Base-by-base conservation (phyloP, 2,113 vertebrate genomes). In the Globicephala melas region DNA sequence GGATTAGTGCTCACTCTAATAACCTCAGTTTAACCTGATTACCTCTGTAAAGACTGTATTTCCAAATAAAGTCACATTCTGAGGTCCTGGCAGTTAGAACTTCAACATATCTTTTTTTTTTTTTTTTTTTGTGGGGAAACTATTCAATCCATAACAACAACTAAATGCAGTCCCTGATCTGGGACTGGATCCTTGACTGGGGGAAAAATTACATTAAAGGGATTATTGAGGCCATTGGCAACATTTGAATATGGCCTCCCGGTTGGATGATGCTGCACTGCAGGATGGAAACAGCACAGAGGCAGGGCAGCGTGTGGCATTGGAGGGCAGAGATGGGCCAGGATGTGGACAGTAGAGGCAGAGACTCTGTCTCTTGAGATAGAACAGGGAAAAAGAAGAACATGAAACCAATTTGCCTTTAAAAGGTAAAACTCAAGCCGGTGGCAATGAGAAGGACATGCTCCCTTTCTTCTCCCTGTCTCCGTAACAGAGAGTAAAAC, bases 401-500 rank as follows among this genome's bases (percentile, higher is more conserved):
- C 15, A 0, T 62, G 77, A 65, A 63, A 21, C 28, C 44, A 36
- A 7, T 21, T 63, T 55, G 53, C 23, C 15, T 74, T 55, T 65
- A 63, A n/a, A 65, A 25, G 23, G 36, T 25, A 60, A 55, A 68
- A 58, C 63, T 23, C n/a, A 33, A 55, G 41, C 55, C 4, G 14
- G 23, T 55, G 85, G 38, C 26, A 41, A 26, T 3, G n/a, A 36
- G 13, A 63, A 65, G 68, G 28, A 55, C 36, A 28, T 12, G 26
- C 18, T 8, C 31, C 63, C 76, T 25, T 38, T 33, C 44, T 55
- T n/a, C 23, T 47, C 53, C 65, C 55, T 41, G 15, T 41, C 76
- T 21, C 11, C 13, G 1, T 25, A 3, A 31, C 2, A 10, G n/a
- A 67, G 33, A 6, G 10, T 21, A 17, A 36, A 23, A 31, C 1